Base-by-base conservation (phyloP, 1,140 invertebrate species). In the Drosophila eugracilis region DNA sequence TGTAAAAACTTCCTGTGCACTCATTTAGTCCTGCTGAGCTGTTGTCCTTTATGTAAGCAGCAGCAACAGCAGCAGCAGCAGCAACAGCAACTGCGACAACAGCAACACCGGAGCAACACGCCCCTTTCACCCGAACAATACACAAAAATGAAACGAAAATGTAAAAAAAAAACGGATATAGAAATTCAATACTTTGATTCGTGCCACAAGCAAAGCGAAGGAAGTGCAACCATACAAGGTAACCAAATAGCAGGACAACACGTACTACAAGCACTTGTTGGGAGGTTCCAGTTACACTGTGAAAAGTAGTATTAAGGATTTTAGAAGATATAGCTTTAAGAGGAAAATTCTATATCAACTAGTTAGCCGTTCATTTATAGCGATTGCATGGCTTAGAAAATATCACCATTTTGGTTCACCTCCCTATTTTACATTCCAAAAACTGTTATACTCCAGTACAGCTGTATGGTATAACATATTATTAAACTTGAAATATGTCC, bases 121-220 rank as follows among this genome's bases (percentile, higher is more conserved):
- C 72, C 50, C 72, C 72, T 55, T 57, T 50, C 62, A 65, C 60
- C 70, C 65, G 48, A 70, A 76, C 65, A 80, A 74, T 66, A 78
- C 32, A 65, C 47, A 52, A 55, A 76, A 30, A 62, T 58, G 41
- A 72, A 70, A 59, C 22, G 28, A 71, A 59, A 45, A 10, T 26
- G 76, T 36, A 50, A 36, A 53, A 80, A 79, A 75, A 84, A 90
- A 90, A 88, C 84, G 89, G 79, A 89, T 89, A 89, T 89, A 85
- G 88, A 90, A 90, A 90, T 88, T 90, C 79, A 90, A 90, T 90
- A 90, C 89, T 90, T 90, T 90, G 88, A 90, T 90, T 90, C 88
- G 88, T 90, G 88, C 88, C 88, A 84, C 75, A 75, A 59, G 37
- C 44, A 41, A 52, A 49, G 42, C 62, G 65, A 59, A 81, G 81